Conservation (phyloP, 2,797 vertebrate species). For the Sebastes miniatus region DNA sequence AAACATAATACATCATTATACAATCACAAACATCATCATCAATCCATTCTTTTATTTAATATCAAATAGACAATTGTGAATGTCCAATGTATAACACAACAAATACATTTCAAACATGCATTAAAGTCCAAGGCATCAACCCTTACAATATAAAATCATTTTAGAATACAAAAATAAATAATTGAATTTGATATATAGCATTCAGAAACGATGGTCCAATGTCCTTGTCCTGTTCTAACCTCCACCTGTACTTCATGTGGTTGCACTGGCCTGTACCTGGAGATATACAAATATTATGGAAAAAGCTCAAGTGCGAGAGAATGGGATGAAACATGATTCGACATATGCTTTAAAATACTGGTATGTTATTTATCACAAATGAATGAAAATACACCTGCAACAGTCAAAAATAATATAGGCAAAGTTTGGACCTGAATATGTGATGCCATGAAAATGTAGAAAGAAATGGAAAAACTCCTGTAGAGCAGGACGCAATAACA, state of each 20-base stretch:
- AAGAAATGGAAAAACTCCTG: background rate
- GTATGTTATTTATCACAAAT: background rate
- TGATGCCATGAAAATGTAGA: background rate
- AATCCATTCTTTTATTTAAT: conserved; percentile 28
- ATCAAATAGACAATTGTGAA: conserved; percentile 25
- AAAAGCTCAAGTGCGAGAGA: conserved; percentile 3
- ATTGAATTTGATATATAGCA: conserved; percentile 13
- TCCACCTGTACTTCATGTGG: background rate
- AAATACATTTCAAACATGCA: conserved; percentile 23
- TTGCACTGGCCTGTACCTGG: conserved; percentile 31
- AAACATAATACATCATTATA: background rate
- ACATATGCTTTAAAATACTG: background rate
- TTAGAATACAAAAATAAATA: conserved; percentile 71
- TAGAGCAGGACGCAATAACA: background rate
- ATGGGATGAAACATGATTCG: background rate
- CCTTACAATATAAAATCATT: conserved; percentile 25
- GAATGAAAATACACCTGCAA: background rate
- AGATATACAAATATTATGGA: background rate
- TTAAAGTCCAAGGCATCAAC: conserved; percentile 23
- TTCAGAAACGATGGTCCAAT: conserved; percentile 23
- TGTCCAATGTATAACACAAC: conserved; percentile 9
- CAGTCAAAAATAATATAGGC: background rate
- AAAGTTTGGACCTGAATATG: background rate
- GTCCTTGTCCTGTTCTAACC: background rate
- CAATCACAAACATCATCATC: background rate